Evolutionary conservation across 1,140 invertebrate species (phyloP).

Genomic region (Galendromus occidentalis): DNA sequence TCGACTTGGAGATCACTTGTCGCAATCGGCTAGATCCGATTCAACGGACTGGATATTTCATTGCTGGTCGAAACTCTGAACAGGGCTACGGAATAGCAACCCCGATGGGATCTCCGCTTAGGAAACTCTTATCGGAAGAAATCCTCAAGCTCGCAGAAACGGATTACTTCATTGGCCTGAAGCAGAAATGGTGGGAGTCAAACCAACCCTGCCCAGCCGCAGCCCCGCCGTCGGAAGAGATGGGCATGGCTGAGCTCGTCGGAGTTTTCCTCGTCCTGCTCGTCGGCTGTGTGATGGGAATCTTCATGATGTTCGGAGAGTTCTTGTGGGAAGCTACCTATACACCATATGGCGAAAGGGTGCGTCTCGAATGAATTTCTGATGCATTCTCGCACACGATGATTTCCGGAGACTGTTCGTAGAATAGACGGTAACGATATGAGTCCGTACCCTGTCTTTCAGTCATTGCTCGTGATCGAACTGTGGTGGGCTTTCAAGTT

Average conservation of each 20-base stretch:
- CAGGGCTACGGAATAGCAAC: conserved; percentile 67
- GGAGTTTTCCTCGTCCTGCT: conserved; percentile 33
- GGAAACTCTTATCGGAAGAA: conserved; percentile 29
- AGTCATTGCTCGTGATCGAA: not conserved
- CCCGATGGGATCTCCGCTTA: conserved; percentile 35
- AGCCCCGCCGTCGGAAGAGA: conserved; percentile 12
- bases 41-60: too few relatives aligned
- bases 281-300: conserved; percentile 25
- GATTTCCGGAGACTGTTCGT: not conserved
- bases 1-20: too few relatives aligned
- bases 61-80: too few relatives aligned
- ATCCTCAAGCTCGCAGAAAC: conserved; percentile 32
- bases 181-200: conserved; percentile 32
- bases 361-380: not conserved
- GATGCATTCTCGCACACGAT: not conserved
- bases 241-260: conserved; percentile 21
- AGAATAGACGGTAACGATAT: too few relatives aligned
- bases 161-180: conserved; percentile 26
- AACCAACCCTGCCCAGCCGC: conserved; percentile 22
- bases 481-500: not conserved
- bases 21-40: too few relatives aligned
- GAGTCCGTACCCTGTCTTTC: not conserved
- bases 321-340: conserved; percentile 21
- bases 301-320: conserved; percentile 27
- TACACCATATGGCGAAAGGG: conserved; percentile 16